Percentiles rank a stretch among this genome's conserved stretches.
Conservation (phyloP, 2,113 vertebrate species). For the Ardeotis arabs region DNA sequence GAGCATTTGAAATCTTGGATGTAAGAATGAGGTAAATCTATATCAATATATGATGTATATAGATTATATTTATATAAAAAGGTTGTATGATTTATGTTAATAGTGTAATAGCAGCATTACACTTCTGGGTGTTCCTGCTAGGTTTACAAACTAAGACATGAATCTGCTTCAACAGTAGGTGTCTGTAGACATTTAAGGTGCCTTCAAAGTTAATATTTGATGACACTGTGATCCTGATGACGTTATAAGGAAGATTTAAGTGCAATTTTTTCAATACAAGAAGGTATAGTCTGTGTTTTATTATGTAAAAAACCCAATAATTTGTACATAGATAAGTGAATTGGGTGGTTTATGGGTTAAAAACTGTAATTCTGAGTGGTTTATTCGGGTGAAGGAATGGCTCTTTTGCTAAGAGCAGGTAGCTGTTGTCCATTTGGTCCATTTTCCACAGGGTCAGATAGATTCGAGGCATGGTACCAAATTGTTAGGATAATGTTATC, state of each 20-base stretch:
- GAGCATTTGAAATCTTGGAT: background rate
- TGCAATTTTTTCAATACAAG: background rate
- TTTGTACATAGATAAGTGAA: background rate
- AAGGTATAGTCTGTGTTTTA: background rate
- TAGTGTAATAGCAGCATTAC: background rate
- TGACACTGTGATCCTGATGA: background rate
- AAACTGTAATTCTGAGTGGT: background rate
- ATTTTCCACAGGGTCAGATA: background rate
- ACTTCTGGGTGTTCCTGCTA: background rate
- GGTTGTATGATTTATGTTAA: background rate
- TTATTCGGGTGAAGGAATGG: background rate
- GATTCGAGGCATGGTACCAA: background rate
- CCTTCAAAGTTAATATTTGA: background rate
- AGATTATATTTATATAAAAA: background rate
- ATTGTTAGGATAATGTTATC: background rate
- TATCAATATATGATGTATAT: background rate
- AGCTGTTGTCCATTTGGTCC: background rate
- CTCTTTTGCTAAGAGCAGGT: background rate
- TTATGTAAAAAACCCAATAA: background rate
- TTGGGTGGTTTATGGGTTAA: background rate
- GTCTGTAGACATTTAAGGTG: background rate
- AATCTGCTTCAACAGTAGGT: background rate
- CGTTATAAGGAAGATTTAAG: background rate
- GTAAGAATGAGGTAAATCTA: background rate
- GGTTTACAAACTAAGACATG: background rate